These are phyloP conservation scores for Dromas ardeola DNA, from an alignment of 2,113 vertebrate genomes.

Conservation along the genomic window DNA sequence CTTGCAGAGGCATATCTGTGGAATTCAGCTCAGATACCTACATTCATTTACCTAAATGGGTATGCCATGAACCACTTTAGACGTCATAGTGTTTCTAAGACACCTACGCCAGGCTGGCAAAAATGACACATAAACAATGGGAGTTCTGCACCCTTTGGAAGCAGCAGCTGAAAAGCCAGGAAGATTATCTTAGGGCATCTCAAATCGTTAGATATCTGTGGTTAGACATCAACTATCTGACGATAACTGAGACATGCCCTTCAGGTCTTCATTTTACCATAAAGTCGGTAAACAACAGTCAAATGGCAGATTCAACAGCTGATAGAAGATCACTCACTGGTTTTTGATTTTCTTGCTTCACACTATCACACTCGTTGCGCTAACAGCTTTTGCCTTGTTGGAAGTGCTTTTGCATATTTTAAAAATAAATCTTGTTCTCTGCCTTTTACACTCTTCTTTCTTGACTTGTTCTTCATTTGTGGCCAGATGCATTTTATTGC, in stretches of 20 bases:
- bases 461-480: neutral
- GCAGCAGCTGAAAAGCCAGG: neutral
- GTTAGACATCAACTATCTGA: neutral
- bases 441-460: neutral
- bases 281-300: neutral
- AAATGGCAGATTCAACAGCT: neutral
- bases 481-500: neutral
- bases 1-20: neutral
- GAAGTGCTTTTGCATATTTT: neutral
- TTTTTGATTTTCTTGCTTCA: neutral
- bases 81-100: neutral
- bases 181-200: neutral
- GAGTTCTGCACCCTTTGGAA: neutral
- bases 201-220: neutral
- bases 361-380: accelerated
- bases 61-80: neutral
- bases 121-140: neutral
- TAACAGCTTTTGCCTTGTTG: neutral
- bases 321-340: neutral
- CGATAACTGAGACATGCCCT: neutral
- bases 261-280: neutral
- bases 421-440: neutral
- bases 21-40: neutral
- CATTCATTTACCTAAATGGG: neutral
- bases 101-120: neutral